A percentile compares a stretch with the other conserved stretches of the same genome.
phyloP scores from a whole-genome alignment of 1,140 invertebrate genomes.

The Calephelis nemesis region DNA sequence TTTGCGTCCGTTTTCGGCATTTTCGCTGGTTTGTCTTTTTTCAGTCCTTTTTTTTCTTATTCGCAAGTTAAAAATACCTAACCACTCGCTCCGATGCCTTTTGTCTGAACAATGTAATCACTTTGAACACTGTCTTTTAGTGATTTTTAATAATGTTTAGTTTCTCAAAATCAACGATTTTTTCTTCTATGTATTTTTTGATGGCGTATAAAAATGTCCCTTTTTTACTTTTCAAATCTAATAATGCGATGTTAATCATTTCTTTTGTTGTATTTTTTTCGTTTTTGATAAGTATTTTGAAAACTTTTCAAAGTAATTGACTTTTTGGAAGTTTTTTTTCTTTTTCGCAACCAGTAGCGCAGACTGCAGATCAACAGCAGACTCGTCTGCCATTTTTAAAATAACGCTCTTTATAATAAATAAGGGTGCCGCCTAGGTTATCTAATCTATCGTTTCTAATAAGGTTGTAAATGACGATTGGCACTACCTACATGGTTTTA shows the following conservation, averaged over 20 bases:
- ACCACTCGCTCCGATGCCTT: slow-evolving; percentile 56
- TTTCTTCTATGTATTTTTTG: slow-evolving; percentile 58
- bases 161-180: slow-evolving; percentile 54
- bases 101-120: slow-evolving; percentile 50
- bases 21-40: slow-evolving; percentile 33
- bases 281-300: slow-evolving; percentile 26
- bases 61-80: slow-evolving; percentile 59
- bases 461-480: too few species aligned
- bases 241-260: slow-evolving; percentile 55
- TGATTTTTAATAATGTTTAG: slow-evolving; percentile 48
- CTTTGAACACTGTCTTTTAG: slow-evolving; percentile 52
- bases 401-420: too few species aligned
- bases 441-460: too few species aligned
- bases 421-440: too few species aligned
- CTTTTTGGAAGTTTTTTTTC: slow-evolving; percentile 36
- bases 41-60: slow-evolving; percentile 38
- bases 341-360: slow-evolving; percentile 34
- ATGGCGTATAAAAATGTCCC: slow-evolving; percentile 60
- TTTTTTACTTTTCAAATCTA: slow-evolving; percentile 52
- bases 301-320: slow-evolving; percentile 35
- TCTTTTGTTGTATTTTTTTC: slow-evolving; percentile 54
- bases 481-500: too few species aligned
- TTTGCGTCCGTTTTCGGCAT: slow-evolving; percentile 30
- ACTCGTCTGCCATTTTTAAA: slow-evolving; percentile 43
- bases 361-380: slow-evolving; percentile 43